These are phyloP conservation scores for Pandemis cinnamomeana DNA, from an alignment of 2,888 invertebrate genomes.

Conservation along the genomic window DNA sequence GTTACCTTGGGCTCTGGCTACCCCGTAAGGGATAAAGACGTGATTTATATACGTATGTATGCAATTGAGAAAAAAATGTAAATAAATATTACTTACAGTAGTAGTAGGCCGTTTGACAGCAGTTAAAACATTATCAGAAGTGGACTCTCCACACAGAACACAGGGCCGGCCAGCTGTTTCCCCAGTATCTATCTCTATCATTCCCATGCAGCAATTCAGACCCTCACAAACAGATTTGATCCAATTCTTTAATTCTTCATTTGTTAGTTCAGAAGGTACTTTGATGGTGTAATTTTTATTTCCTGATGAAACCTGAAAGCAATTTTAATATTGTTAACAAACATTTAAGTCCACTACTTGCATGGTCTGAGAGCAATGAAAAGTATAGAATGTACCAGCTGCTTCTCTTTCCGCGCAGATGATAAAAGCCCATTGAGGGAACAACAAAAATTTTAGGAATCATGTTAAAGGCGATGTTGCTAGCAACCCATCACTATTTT, in stretches of 20 bases:
- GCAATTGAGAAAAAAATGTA: not conserved
- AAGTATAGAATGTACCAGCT: too few relatives aligned
- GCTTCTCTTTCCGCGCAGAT: too few relatives aligned
- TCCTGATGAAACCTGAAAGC: conserved; percentile 69
- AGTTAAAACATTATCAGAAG: conserved; percentile 65
- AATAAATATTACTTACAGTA: conserved; percentile 55
- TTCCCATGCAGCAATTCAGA: conserved; percentile 83
- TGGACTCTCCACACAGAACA: conserved; percentile 74
- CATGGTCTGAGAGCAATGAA: too few relatives aligned
- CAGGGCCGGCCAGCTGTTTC: conserved; percentile 76
- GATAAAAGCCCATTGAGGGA: too few relatives aligned
- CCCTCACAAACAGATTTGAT: conserved; percentile 80
- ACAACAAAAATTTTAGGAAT: too few relatives aligned
- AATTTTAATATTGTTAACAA: not conserved
- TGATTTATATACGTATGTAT: too few relatives aligned
- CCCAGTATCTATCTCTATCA: conserved; percentile 80
- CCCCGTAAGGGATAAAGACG: too few relatives aligned
- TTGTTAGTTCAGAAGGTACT: conserved; percentile 79
- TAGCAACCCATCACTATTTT: too few relatives aligned
- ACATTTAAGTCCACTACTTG: too few relatives aligned
- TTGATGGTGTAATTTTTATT: conserved; percentile 83
- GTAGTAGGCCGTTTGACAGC: conserved; percentile 67
- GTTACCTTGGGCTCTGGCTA: too few relatives aligned
- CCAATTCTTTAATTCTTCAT: conserved; percentile 79
- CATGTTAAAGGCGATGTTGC: too few relatives aligned